These are phyloP conservation scores for Hipparchia semele DNA, from an alignment of 2,888 invertebrate genomes.

Conservation along the genomic window DNA sequence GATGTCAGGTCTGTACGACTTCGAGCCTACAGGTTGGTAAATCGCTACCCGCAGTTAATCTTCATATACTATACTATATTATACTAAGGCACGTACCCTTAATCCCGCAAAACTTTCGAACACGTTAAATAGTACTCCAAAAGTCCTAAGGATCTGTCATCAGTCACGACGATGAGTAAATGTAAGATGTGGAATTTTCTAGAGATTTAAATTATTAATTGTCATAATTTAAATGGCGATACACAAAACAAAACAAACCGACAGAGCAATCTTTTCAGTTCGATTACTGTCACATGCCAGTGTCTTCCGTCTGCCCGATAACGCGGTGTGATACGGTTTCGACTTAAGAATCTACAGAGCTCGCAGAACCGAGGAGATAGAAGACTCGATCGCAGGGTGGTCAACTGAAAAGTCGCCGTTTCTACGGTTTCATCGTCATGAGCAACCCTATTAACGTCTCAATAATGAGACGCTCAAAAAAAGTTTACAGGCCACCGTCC, in stretches of 20 bases:
- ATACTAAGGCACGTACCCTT: slow-evolving; percentile 31
- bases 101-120: slow-evolving; percentile 8
- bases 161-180: neutral
- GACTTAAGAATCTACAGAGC: neutral
- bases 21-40: slow-evolving; percentile 26
- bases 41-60: slow-evolving; percentile 1
- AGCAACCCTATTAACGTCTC: too few species aligned
- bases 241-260: neutral
- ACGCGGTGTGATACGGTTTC: neutral
- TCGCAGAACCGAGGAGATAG: neutral
- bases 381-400: neutral
- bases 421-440: neutral
- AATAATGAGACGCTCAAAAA: too few species aligned
- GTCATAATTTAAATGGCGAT: neutral
- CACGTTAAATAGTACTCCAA: slow-evolving; percentile 13
- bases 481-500: too few species aligned
- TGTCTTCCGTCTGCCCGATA: neutral
- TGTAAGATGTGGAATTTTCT: neutral
- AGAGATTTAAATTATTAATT: neutral
- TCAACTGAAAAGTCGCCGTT: neutral
- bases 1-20: slow-evolving; percentile 20
- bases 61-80: slow-evolving; percentile 23
- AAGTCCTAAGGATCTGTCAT: slow-evolving; percentile 15
- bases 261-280: neutral
- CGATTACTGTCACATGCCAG: neutral